Conservation (phyloP, 2,888 invertebrate species). For the Nemoura dubitans region DNA sequence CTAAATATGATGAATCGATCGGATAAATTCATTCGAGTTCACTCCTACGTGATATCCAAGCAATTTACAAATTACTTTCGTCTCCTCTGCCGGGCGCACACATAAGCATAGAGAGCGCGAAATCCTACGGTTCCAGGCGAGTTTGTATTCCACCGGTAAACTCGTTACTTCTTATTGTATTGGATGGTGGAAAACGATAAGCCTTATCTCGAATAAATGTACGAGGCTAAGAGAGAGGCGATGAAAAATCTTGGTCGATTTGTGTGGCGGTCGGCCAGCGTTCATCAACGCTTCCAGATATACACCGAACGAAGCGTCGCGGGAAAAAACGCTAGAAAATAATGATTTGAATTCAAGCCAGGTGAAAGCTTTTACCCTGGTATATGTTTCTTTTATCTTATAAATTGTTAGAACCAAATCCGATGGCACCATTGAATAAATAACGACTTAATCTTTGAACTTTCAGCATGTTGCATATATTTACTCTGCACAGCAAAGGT, state of each 20-base stretch:
- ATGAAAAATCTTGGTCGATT: slow-evolving; percentile 37
- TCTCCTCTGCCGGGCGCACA: neutral
- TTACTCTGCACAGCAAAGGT: neutral
- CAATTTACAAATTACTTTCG: slow-evolving; percentile 38
- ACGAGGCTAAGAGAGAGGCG: slow-evolving; percentile 20
- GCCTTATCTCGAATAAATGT: slow-evolving; percentile 23
- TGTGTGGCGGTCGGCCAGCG: slow-evolving; percentile 2
- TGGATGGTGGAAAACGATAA: slow-evolving; percentile 13
- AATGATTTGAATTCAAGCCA: neutral
- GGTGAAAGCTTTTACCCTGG: neutral
- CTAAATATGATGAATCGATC: neutral
- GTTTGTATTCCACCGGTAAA: slow-evolving; percentile 35
- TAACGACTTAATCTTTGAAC: slow-evolving; percentile 12
- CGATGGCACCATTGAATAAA: neutral
- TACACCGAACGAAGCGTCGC: neutral
- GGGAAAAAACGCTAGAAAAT: neutral
- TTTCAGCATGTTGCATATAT: neutral
- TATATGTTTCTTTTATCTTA: neutral
- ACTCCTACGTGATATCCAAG: neutral
- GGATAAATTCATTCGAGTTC: neutral
- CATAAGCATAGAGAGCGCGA: neutral
- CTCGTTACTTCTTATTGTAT: slow-evolving; percentile 40
- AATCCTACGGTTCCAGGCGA: neutral
- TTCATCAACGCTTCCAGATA: slow-evolving; percentile 15
- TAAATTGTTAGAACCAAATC: neutral